Conservation (phyloP, 1,140 invertebrate species). For the Dendroctonus valens region DNA sequence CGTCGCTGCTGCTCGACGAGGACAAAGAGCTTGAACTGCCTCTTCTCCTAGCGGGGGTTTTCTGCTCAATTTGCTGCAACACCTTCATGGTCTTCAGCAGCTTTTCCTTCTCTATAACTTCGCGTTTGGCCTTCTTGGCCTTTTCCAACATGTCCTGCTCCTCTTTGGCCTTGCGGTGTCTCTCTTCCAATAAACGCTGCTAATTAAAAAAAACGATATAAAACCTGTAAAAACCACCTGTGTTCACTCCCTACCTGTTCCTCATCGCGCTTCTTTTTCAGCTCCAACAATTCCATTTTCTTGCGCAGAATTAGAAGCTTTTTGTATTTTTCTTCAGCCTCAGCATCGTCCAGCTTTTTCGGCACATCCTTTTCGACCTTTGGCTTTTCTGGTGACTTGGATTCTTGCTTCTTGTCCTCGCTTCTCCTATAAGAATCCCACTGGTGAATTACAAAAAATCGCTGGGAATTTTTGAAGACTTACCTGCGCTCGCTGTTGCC, state of each 20-base stretch:
- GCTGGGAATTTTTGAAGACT: not conserved
- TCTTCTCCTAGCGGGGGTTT: constrained; percentile 32
- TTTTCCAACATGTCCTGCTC: constrained; percentile 54
- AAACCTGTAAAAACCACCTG: too few relatives aligned
- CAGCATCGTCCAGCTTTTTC: constrained; percentile 42
- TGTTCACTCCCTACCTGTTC: constrained; percentile 36
- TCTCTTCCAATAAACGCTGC: constrained; percentile 52
- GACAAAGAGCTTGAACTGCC: constrained; percentile 23
- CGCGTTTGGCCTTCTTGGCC: constrained; percentile 50
- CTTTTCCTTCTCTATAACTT: constrained; percentile 49
- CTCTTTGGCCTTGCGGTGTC: constrained; percentile 51
- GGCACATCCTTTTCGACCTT: constrained; percentile 17
- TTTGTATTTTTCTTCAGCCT: constrained; percentile 52
- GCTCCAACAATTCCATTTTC: constrained; percentile 55
- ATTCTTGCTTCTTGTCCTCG: not conserved
- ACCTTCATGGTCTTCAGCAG: constrained; percentile 48
- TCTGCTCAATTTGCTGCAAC: constrained; percentile 45
- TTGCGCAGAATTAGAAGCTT: constrained; percentile 54
- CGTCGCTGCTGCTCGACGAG: constrained; percentile 19
- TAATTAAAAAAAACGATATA: not conserved
- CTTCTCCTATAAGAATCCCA: not conserved
- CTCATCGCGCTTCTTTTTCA: constrained; percentile 48
- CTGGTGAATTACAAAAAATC: not conserved
- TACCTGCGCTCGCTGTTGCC: not conserved
- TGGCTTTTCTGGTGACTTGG: constrained; percentile 8